A percentile compares a stretch with the other conserved stretches of the same genome.
Evolutionary conservation across 2,888 invertebrate species (phyloP).

Genomic region (Cyaniris semiargus): DNA sequence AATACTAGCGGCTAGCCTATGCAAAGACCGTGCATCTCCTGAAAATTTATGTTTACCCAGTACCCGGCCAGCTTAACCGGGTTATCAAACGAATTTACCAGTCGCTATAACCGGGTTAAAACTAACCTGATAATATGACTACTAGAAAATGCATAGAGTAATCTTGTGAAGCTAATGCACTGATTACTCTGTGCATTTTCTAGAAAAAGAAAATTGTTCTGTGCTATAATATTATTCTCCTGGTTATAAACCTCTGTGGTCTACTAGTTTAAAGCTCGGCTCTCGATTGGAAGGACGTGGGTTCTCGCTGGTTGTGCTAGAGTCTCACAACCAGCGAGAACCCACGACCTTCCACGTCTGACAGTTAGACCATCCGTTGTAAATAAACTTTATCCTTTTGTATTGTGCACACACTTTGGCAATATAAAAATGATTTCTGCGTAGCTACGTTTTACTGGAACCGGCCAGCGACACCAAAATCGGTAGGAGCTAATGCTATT

Average conservation of each 20-base stretch:
- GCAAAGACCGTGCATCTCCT: not conserved
- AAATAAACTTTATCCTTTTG: no score
- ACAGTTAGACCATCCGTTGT: no score
- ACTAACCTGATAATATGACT: slow-evolving; percentile 16
- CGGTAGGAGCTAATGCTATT: no score
- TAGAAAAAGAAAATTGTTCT: not conserved
- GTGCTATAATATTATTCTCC: not conserved
- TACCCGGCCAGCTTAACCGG: slow-evolving; percentile 25
- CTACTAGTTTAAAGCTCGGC: not conserved
- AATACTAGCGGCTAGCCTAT: slow-evolving; percentile 8
- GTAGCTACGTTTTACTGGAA: no score
- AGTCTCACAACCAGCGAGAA: no score
- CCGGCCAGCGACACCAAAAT: no score
- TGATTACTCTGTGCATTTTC: not conserved
- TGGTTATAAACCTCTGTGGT: not conserved
- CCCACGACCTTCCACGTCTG: no score
- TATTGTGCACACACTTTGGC: no score
- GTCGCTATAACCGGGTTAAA: slow-evolving; percentile 6
- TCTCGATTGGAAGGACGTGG: not conserved
- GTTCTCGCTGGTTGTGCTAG: not conserved
- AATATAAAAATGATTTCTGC: no score
- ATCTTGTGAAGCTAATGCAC: slow-evolving; percentile 11
- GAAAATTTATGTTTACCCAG: slow-evolving; percentile 7
- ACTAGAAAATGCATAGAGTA: slow-evolving; percentile 20
- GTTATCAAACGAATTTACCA: slow-evolving; percentile 26